Base-by-base conservation (phyloP, 2,797 vertebrate species). In the Oreonectes daqikongensis region DNA sequence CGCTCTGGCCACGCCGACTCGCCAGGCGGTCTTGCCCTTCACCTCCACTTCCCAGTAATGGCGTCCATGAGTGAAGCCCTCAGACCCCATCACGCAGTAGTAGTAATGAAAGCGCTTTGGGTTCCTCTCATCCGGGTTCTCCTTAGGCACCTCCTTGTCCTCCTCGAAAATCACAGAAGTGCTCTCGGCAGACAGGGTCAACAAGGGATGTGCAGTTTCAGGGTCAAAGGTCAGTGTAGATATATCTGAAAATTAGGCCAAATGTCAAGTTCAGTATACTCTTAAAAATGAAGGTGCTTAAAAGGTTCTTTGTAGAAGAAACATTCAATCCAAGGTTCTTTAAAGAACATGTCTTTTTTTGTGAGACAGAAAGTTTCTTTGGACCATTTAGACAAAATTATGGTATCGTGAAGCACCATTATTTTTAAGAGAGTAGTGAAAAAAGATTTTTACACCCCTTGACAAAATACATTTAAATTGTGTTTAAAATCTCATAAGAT, bases 1-100 rank as follows among this genome's bases (percentile, higher is more conserved):
- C 12, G 85, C 90, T 66, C 77, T 80, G 0, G 90, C 92, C 55
- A 93, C 90, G 0, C 93, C 92, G 82, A 94, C 1, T 66, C 88
- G 87, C 93, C 93, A 94, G 0, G 92, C 91, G 0, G 90, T 91
- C 82, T 93, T 93, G 8, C 22, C 6, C 22, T 79, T 86, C 66
- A 94, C 90, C 52, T 91, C 89, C 74, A 93, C 89, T 84, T 94
- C 93, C 93, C 92, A 94, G 87, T 94, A 94, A 84, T 93, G 90
- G 9, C 90, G 87, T 5, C 92, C 92, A 1, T 86, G 75, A 48
- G 79, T 90, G 84, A 93, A 93, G 52, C 88, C 60, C 82, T 88
- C 84, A 1, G 63, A 73, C 9, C 89, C 89, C 64, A 93, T 44
- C 32, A 90, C 42, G 1, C 89, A 90, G 86, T 92, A 93, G 73